Evolutionary conservation across 2,113 vertebrate genomes (phyloP).

Genomic region (Grallaria varia): DNA sequence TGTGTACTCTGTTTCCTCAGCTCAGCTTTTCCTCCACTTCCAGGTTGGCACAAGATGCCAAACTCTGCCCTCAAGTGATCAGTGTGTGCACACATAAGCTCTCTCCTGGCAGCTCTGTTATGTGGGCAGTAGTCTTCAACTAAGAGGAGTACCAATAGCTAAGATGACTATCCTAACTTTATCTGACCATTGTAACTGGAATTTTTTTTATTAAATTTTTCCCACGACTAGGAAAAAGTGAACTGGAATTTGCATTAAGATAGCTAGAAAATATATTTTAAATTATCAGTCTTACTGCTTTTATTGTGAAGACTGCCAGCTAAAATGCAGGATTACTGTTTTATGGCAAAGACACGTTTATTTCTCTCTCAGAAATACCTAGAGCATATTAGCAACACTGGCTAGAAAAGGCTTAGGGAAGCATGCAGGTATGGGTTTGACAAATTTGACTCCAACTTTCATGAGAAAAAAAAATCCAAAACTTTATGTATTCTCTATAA

Average conservation of each 20-base stretch:
- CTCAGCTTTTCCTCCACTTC: neutral
- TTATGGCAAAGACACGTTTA: rapidly evolving
- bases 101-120: neutral
- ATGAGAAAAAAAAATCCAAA: rapidly evolving
- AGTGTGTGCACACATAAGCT: neutral
- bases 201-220: neutral
- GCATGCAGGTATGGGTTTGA: neutral
- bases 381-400: neutral
- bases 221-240: neutral
- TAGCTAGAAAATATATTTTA: neutral
- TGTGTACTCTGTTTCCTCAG: neutral
- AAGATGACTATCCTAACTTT: neutral
- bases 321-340: neutral
- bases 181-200: neutral
- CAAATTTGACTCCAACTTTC: neutral
- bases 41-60: neutral
- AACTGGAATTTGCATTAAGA: neutral
- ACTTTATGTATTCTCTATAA: neutral
- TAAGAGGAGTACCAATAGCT: neutral
- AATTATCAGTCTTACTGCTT: neutral
- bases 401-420: neutral
- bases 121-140: neutral
- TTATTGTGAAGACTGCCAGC: neutral
- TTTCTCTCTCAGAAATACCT: neutral
- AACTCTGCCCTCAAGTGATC: neutral